Percentiles rank a stretch among this genome's conserved stretches.
phyloP scores from a whole-genome alignment of 2,888 invertebrate genomes.

The Dryobotodes eremita region DNA sequence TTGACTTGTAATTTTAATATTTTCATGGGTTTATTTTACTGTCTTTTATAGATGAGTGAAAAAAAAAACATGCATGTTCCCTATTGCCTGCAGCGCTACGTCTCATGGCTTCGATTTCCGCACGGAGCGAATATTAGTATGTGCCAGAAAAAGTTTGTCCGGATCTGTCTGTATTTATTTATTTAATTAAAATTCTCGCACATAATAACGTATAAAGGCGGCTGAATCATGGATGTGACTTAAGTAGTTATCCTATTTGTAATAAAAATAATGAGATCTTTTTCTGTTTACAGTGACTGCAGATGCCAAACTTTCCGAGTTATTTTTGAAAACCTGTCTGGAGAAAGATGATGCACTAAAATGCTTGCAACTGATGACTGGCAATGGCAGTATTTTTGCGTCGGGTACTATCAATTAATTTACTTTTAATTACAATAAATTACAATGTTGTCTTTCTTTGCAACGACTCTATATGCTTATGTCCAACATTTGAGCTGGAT shows the following conservation, averaged over 20 bases:
- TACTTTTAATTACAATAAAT: background rate
- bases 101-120: background rate
- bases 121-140: background rate
- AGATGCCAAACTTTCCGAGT: conserved; percentile 70
- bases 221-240: background rate
- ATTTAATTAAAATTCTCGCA: no score
- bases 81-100: background rate
- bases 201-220: no score
- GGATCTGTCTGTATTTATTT: background rate
- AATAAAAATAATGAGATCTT: background rate
- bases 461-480: background rate
- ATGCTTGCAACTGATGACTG: conserved; percentile 56
- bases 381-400: conserved; percentile 74
- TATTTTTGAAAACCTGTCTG: conserved; percentile 71
- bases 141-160: background rate
- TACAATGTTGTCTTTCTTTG: background rate
- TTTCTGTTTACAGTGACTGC: conserved; percentile 64
- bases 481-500: background rate
- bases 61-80: no score
- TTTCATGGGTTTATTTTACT: background rate
- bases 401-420: conserved; percentile 62
- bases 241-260: background rate
- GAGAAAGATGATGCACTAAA: conserved; percentile 73
- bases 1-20: background rate
- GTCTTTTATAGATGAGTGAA: no score